Evolutionary conservation across 2,797 vertebrate species (phyloP).

Genomic region (Enteromius anoplus): DNA sequence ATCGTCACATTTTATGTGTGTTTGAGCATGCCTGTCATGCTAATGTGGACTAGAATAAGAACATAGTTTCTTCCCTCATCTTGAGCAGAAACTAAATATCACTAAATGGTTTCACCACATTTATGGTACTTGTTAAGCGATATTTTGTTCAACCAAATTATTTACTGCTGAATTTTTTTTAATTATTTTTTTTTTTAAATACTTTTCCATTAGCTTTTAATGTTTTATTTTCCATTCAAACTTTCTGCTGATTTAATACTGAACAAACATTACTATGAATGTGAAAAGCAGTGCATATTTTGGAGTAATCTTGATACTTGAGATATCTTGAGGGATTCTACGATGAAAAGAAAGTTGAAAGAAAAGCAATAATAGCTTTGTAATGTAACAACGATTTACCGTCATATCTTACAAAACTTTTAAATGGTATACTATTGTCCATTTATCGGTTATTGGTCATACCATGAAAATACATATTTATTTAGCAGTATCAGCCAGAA

Average conservation of each 20-base stretch:
- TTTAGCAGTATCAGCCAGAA: not conserved
- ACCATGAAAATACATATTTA: not conserved
- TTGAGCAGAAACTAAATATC: not conserved
- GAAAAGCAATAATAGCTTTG: not conserved
- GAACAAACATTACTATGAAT: not conserved
- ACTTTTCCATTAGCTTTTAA: not conserved
- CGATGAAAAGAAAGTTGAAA: not conserved
- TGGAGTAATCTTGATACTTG: not conserved
- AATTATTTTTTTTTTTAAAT: not conserved
- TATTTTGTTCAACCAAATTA: not conserved
- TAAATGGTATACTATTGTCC: not conserved
- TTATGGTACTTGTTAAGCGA: not conserved
- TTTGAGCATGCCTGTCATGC: slow-evolving; percentile 36
- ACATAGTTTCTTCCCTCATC: not conserved
- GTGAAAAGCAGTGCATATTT: not conserved
- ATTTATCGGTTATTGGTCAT: not conserved
- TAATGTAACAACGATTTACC: not conserved
- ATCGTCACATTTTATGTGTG: slow-evolving; percentile 48
- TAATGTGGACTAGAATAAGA: slow-evolving; percentile 23
- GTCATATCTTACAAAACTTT: not conserved
- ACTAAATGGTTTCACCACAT: not conserved
- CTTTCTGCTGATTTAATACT: not conserved
- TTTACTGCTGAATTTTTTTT: not conserved
- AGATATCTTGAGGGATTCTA: not conserved
- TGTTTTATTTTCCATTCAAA: too few relatives aligned